Conservation (phyloP, 2,113 vertebrate genomes). For the Aphelocoma coerulescens region DNA sequence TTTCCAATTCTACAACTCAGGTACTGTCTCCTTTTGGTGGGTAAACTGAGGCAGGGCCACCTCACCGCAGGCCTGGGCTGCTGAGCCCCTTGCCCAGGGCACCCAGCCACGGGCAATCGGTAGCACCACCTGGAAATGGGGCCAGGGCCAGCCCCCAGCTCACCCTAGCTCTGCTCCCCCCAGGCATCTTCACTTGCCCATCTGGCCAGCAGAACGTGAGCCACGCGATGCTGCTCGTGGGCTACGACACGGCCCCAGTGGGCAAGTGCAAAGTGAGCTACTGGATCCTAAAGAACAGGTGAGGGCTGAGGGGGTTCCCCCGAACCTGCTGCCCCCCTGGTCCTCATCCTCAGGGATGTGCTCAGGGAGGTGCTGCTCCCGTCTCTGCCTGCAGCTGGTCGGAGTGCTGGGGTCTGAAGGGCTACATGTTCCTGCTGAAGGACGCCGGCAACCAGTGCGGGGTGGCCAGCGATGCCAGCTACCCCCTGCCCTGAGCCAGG, state of each 20-base stretch:
- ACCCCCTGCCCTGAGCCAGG: not conserved
- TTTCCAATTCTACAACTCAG: constrained; percentile 35
- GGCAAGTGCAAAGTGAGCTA: rapidly evolving
- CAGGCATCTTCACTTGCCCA: constrained; percentile 3
- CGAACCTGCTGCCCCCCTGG: not conserved
- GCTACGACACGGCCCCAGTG: not conserved
- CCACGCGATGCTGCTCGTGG: constrained; percentile 15
- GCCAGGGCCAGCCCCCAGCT: rapidly evolving
- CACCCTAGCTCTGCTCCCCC: not conserved
- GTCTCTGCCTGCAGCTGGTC: constrained; percentile 34
- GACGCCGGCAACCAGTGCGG: not conserved
- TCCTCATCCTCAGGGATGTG: not conserved
- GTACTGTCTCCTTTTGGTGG: rapidly evolving
- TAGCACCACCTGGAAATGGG: rapidly evolving
- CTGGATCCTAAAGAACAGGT: constrained; percentile 60
- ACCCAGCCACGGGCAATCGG: not conserved
- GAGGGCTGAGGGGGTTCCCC: not conserved
- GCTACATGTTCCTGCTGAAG: constrained; percentile 40
- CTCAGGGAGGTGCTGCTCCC: not conserved
- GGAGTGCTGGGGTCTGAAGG: not conserved
- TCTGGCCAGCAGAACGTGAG: not conserved
- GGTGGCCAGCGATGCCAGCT: constrained; percentile 32
- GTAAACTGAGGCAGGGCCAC: not conserved
- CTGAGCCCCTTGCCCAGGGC: not conserved
- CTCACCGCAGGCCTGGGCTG: not conserved